Conservation (phyloP, 2,888 invertebrate genomes). For the Mythimna ferrago region DNA sequence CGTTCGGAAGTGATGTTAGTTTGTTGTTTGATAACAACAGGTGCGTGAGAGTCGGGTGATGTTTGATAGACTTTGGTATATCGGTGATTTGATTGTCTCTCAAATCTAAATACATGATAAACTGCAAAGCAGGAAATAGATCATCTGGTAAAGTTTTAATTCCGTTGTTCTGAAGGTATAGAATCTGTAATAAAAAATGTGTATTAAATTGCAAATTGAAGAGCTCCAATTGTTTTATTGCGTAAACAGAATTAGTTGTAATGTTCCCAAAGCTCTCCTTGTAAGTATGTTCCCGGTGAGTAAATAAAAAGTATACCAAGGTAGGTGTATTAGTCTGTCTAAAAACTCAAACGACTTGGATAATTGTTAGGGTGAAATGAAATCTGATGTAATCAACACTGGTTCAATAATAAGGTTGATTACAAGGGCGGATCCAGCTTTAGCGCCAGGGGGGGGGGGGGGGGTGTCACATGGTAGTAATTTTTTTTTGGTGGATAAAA, state of each 20-base stretch:
- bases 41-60: constrained; percentile 91
- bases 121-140: constrained; percentile 90
- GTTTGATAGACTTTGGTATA: constrained; percentile 90
- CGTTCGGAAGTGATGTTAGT: constrained; percentile 90
- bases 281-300: neutral
- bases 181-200: constrained; percentile 75
- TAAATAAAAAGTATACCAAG: neutral
- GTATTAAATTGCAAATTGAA: neutral
- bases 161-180: constrained; percentile 89
- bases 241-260: neutral
- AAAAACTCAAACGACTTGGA: no score
- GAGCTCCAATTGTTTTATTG: neutral
- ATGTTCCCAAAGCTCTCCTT: neutral
- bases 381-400: no score
- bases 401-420: no score
- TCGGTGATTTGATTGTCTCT: constrained; percentile 90
- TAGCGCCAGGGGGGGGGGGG: no score
- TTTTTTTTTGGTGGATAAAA: no score
- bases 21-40: constrained; percentile 92
- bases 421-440: no score
- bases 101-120: constrained; percentile 92
- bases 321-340: no score
- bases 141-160: constrained; percentile 89
- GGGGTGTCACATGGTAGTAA: no score
- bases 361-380: no score